Conservation (phyloP, 1,140 invertebrate genomes). For the Neodiprion pinetum region DNA sequence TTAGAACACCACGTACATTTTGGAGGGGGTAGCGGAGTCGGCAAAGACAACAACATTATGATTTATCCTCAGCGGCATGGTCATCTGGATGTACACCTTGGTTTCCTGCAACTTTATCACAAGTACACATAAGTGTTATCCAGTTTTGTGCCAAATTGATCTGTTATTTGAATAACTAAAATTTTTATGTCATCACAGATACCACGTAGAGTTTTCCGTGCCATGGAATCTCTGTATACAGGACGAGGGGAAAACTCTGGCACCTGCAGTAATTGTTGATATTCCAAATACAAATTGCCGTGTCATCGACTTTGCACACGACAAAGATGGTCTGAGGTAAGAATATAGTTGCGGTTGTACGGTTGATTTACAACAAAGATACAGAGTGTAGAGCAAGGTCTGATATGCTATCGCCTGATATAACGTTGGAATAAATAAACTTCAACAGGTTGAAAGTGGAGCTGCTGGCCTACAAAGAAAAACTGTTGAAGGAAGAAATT, state of each 20-base stretch:
- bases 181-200: conserved; percentile 32
- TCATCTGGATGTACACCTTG: conserved; percentile 48
- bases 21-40: conserved; percentile 46
- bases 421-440: conserved; percentile 10
- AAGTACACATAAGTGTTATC: conserved; percentile 29
- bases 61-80: conserved; percentile 51
- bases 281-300: conserved; percentile 42
- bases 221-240: conserved; percentile 49
- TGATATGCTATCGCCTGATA: neutral
- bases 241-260: conserved; percentile 25
- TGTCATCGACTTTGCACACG: conserved; percentile 37
- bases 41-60: conserved; percentile 50
- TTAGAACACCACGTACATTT: conserved; percentile 54
- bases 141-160: neutral
- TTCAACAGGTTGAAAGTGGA: conserved; percentile 60
- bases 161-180: conserved; percentile 2
- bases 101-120: conserved; percentile 49
- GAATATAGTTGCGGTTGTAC: neutral
- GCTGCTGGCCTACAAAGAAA: conserved; percentile 63
- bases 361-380: conserved; percentile 7
- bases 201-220: conserved; percentile 47
- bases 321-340: conserved; percentile 49
- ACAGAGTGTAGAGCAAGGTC: neutral
- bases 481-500: conserved; percentile 58
- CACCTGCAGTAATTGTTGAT: conserved; percentile 33